These are phyloP conservation scores for Hesperophylax magnus DNA, from an alignment of 1,140 invertebrate species.

Conservation along the genomic window DNA sequence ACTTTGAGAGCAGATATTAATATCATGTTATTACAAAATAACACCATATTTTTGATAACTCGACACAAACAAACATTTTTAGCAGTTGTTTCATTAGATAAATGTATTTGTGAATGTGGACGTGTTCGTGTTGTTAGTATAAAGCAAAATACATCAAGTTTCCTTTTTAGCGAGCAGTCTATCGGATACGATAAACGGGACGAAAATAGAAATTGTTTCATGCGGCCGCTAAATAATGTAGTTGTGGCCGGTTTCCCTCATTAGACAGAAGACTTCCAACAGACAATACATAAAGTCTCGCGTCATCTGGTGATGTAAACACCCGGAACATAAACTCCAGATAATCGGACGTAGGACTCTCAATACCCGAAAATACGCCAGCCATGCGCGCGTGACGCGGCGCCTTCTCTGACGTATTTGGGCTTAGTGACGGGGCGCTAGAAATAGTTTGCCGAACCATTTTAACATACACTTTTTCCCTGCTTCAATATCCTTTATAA, in stretches of 20 bases:
- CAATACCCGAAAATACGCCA: background rate
- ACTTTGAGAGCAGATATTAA: too few species aligned
- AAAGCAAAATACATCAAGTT: too few species aligned
- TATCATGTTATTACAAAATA: too few species aligned
- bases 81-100: too few species aligned
- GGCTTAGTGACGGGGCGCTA: background rate
- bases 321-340: slow-evolving; percentile 2
- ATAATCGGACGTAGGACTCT: slow-evolving; percentile 14
- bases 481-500: slow-evolving; percentile 16
- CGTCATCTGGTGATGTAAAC: slow-evolving; percentile 35
- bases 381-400: background rate
- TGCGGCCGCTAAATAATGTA: background rate
- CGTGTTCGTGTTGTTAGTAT: too few species aligned
- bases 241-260: background rate
- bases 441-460: slow-evolving; percentile 14
- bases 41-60: too few species aligned
- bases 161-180: too few species aligned
- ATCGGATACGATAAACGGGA: background rate
- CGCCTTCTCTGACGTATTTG: background rate
- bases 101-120: too few species aligned
- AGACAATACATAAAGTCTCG: slow-evolving; percentile 22
- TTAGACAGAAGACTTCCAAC: slow-evolving; percentile 19
- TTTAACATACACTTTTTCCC: background rate
- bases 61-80: too few species aligned
- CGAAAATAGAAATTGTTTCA: background rate